Conservation (phyloP, 2,797 vertebrate species). For the Orestias chungarensis region DNA sequence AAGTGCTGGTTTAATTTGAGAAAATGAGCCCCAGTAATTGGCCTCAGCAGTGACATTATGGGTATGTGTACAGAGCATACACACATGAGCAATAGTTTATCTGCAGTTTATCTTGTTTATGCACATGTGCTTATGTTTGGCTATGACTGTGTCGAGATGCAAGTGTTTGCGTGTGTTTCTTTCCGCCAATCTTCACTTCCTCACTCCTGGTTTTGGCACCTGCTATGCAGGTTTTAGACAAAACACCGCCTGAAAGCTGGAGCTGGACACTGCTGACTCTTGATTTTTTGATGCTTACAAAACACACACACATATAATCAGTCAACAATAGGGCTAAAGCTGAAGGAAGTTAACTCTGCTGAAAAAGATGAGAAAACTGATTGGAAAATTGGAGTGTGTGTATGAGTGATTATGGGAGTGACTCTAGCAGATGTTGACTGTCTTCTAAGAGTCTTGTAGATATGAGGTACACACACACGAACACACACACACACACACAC, state of each 20-base stretch:
- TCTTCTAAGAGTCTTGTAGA: slow-evolving; percentile 34
- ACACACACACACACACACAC: slow-evolving; percentile 14
- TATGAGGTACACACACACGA: slow-evolving; percentile 12
- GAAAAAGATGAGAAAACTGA: neutral
- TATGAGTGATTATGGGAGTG: slow-evolving; percentile 47
- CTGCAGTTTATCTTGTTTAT: neutral
- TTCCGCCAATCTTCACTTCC: neutral
- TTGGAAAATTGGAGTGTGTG: neutral
- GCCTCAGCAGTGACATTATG: slow-evolving; percentile 20
- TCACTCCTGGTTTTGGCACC: slow-evolving; percentile 9
- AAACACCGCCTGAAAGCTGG: slow-evolving; percentile 47
- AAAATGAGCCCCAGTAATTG: slow-evolving; percentile 51
- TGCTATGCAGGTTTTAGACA: slow-evolving; percentile 46
- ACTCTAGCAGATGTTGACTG: slow-evolving; percentile 61
- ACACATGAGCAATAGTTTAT: neutral
- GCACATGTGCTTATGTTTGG: slow-evolving; percentile 7
- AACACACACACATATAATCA: slow-evolving; percentile 3
- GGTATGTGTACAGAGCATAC: neutral
- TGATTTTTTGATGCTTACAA: slow-evolving; percentile 26
- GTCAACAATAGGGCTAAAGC: slow-evolving; percentile 1
- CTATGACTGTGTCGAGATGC: slow-evolving; percentile 1
- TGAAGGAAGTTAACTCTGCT: neutral
- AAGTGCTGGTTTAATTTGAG: slow-evolving; percentile 53
- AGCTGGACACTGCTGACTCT: slow-evolving; percentile 46
- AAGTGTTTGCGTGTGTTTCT: slow-evolving; percentile 16